Conservation (phyloP, 2,888 invertebrate genomes). For the Deilephila elpenor region DNA sequence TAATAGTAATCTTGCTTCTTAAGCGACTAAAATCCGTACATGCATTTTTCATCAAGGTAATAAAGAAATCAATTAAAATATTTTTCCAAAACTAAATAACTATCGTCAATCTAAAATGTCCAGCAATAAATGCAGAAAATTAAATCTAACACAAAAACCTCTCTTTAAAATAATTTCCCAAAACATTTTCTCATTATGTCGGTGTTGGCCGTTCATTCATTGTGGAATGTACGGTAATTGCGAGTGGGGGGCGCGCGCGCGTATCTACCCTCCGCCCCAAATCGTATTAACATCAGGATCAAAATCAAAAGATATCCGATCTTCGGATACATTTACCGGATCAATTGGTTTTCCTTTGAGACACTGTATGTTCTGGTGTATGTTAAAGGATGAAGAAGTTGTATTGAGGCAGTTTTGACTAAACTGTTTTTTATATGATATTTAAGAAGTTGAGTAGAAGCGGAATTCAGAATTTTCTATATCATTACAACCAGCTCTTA, state of each 20-base stretch:
- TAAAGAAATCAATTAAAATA: too few relatives aligned
- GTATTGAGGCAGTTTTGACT: neutral
- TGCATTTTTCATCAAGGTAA: too few relatives aligned
- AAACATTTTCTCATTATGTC: conserved; percentile 23
- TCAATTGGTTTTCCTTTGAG: neutral
- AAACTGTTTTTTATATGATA: too few relatives aligned
- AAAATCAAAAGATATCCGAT: conserved; percentile 21
- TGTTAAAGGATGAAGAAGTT: neutral
- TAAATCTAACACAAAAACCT: neutral
- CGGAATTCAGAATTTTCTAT: too few relatives aligned
- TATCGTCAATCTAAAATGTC: neutral
- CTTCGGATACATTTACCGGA: conserved; percentile 1
- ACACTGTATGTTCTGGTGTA: neutral
- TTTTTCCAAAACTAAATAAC: neutral
- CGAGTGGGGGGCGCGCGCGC: neutral
- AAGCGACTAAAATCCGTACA: too few relatives aligned
- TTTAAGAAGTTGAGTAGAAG: too few relatives aligned
- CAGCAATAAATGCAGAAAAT: neutral
- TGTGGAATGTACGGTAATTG: neutral
- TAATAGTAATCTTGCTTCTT: too few relatives aligned
- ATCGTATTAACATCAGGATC: conserved; percentile 18
- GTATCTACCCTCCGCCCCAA: neutral
- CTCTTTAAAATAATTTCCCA: conserved; percentile 18
- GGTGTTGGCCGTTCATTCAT: neutral
- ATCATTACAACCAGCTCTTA: too few relatives aligned